A percentile compares a stretch with the other conserved stretches of the same genome.
Evolutionary conservation across 2,888 invertebrate species (phyloP).

Genomic region (Sphinx pinastri): DNA sequence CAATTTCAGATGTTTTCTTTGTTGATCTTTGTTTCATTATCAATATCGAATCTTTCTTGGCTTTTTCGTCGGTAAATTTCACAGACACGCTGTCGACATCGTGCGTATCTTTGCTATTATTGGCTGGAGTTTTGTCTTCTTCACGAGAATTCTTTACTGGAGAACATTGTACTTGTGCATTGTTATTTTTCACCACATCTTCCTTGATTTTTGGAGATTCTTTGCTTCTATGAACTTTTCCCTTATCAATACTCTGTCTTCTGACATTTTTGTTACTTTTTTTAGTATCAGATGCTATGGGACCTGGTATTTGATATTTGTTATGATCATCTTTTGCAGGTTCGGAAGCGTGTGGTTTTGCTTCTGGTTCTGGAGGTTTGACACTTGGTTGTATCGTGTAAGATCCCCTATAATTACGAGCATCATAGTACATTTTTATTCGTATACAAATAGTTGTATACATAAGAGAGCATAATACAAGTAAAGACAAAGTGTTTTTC

Average conservation of each 20-base stretch:
- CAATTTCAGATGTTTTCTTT: neutral
- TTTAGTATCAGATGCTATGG: slow-evolving; percentile 1
- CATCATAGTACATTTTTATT: neutral
- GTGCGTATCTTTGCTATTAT: neutral
- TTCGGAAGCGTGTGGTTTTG: neutral
- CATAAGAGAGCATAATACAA: too few species aligned
- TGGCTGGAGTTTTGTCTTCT: neutral
- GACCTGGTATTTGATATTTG: slow-evolving; percentile 10
- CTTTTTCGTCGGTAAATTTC: neutral
- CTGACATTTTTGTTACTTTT: neutral
- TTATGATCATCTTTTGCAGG: neutral
- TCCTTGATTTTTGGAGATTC: neutral
- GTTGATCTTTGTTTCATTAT: neutral
- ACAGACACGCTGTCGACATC: neutral
- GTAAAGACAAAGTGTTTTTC: too few species aligned
- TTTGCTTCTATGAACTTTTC: neutral
- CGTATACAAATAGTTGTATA: too few species aligned
- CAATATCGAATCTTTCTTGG: neutral
- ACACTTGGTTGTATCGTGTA: neutral
- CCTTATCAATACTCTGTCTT: neutral
- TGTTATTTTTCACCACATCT: too few species aligned
- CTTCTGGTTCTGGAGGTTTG: neutral
- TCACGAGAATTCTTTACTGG: neutral
- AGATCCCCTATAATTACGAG: neutral
- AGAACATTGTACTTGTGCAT: neutral